A percentile compares a stretch with the other conserved stretches of the same genome.
These are phyloP conservation scores for Panagrolaimus sp. DNA, from an alignment of 1,140 invertebrate species.

Conservation along the genomic window DNA sequence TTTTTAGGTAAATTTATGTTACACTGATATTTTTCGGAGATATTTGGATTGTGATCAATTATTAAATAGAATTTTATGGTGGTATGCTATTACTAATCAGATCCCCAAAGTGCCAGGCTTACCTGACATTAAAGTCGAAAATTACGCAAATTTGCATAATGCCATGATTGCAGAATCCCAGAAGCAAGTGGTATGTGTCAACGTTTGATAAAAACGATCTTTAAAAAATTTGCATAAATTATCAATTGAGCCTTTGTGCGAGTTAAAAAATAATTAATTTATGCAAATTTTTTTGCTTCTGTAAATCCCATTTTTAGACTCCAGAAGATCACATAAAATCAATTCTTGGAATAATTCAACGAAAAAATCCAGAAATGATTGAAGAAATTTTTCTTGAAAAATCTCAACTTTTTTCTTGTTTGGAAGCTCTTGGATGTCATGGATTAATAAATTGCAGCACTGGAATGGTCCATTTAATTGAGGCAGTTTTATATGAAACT, in stretches of 20 bases:
- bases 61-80: conserved; percentile 23
- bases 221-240: no score
- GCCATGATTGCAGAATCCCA: no score
- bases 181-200: no score
- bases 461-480: conserved; percentile 36
- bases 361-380: conserved; percentile 34
- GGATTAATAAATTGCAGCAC: conserved; percentile 42
- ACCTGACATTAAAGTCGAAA: no score
- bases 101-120: background rate
- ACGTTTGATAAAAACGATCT: no score
- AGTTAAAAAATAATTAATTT: no score
- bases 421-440: conserved; percentile 42
- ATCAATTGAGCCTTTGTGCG: no score
- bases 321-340: conserved; percentile 21
- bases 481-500: conserved; percentile 38
- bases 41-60: background rate
- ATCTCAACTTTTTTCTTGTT: conserved; percentile 29
- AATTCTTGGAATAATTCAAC: conserved; percentile 28
- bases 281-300: background rate
- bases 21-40: conserved; percentile 18
- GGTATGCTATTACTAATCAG: conserved; percentile 19
- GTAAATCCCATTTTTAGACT: conserved; percentile 27
- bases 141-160: no score
- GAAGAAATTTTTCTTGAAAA: conserved; percentile 36
- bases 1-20: background rate